Evolutionary conservation across 2,888 invertebrate species (phyloP).

Genomic region (Linyphia triangularis): DNA sequence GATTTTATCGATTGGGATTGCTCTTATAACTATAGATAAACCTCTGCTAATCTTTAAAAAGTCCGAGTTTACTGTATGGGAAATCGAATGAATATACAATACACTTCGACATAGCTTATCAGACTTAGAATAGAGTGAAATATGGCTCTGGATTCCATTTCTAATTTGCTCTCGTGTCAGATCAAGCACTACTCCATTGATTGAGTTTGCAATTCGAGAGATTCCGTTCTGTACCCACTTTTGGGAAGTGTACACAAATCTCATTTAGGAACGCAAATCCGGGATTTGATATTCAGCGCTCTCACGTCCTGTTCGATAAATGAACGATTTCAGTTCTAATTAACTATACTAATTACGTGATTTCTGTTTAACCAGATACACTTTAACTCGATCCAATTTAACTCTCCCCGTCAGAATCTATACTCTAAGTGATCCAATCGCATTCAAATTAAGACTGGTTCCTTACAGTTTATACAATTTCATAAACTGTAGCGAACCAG

Average conservation of each 20-base stretch:
- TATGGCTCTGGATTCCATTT: not conserved
- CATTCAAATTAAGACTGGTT: too few relatives aligned
- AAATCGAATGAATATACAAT: not conserved
- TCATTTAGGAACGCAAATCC: not conserved
- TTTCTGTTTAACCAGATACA: constrained; percentile 39
- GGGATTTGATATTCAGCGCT: not conserved
- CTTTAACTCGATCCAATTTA: constrained; percentile 19
- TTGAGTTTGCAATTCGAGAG: constrained; percentile 1
- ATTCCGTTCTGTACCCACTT: not conserved
- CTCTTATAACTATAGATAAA: too few relatives aligned
- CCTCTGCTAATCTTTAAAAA: too few relatives aligned
- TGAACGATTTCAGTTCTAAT: constrained; percentile 42
- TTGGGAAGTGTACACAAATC: not conserved
- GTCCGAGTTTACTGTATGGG: not conserved
- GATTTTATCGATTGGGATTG: too few relatives aligned
- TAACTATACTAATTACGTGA: constrained; percentile 53
- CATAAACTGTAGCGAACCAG: too few relatives aligned
- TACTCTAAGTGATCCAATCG: too few relatives aligned
- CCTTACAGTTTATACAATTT: too few relatives aligned
- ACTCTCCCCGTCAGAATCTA: too few relatives aligned
- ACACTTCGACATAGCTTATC: not conserved
- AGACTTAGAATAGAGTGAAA: not conserved
- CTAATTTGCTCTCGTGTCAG: not conserved
- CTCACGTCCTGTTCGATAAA: constrained; percentile 39
- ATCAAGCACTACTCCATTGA: not conserved